Base-by-base conservation (phyloP, 2,888 invertebrate species). In the Ganaspis brasiliensis region DNA sequence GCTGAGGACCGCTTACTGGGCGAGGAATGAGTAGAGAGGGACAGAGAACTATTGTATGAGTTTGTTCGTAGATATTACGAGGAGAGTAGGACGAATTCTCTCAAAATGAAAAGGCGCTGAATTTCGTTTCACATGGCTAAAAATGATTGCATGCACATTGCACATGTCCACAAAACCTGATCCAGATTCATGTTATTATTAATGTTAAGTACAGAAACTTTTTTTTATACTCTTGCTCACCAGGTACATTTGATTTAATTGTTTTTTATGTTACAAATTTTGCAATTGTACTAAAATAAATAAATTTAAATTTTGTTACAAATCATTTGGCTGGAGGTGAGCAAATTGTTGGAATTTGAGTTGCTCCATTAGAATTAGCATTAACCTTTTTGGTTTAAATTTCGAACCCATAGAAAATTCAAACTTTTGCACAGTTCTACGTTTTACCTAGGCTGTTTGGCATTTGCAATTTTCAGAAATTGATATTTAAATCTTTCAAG, bases 11-110 rank as follows among this genome's bases (percentile, higher is more conserved):
- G 40, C 40, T 63, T 5, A 37, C 63, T 63, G 63, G 75, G 59
- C 73, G 31, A 19, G 73, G 49, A 57, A 61, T 72, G 73, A 74
- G 40, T 16, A 67, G 74, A 79, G 14, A 26, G 49, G 52, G 40
- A 74, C 26, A 74, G 73, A 63, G 57, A 56, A 70, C 72, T 26
- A 79, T 78, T 80, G 77, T 76, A 73, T 31, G 75, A 71, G 56
- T 77, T 78, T 77, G 79, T 82, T 75, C 77, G 61, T 75, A 76
- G 73, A 77, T 80, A 80, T 82, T 80, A 76, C 72, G 71, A 76
- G 78, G 77, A 80, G 78, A 79, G 76, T 77, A 73, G 79, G 76
- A 67, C 78, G 70, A 72, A 76, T 63, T 40, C 77, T 73, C 75
- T 16, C 45, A 55, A 75, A 74, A 79, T 81, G 79, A 80, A 79